Conservation (phyloP, 2,797 vertebrate species). For the Crenuchus spilurus region DNA sequence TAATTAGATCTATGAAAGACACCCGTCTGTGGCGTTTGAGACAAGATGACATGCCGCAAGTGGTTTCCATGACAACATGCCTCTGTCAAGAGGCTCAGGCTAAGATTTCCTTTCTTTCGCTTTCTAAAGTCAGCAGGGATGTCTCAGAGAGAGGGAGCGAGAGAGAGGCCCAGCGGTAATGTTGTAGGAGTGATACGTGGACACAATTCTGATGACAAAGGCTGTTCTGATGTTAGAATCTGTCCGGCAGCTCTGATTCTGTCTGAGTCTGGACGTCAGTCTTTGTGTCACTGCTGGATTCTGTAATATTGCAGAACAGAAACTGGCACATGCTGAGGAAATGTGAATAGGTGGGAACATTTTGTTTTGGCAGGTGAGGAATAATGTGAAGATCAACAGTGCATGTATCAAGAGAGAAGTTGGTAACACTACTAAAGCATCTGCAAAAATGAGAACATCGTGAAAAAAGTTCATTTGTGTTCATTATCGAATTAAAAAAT, state of each 20-base stretch:
- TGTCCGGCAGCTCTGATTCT: not conserved
- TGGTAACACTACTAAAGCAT: too few species aligned
- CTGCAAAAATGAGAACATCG: too few species aligned
- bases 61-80: conserved; percentile 36
- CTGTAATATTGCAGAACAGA: not conserved
- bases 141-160: not conserved
- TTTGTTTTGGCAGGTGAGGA: too few species aligned
- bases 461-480: too few species aligned
- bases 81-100: conserved; percentile 18
- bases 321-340: too few species aligned
- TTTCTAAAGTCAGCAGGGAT: not conserved
- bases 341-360: too few species aligned
- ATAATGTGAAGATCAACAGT: too few species aligned
- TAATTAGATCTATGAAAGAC: not conserved
- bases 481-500: too few species aligned
- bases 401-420: too few species aligned
- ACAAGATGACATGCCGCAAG: conserved; percentile 7
- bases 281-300: not conserved
- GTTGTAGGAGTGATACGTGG: not conserved
- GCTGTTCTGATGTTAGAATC: not conserved
- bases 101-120: not conserved
- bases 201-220: not conserved
- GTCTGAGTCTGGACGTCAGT: not conserved
- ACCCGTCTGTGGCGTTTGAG: not conserved
- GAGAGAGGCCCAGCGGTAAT: not conserved